A percentile compares a stretch with the other conserved stretches of the same genome.
Conservation (phyloP, 2,888 invertebrate species). For the Matsumyia berberina region DNA sequence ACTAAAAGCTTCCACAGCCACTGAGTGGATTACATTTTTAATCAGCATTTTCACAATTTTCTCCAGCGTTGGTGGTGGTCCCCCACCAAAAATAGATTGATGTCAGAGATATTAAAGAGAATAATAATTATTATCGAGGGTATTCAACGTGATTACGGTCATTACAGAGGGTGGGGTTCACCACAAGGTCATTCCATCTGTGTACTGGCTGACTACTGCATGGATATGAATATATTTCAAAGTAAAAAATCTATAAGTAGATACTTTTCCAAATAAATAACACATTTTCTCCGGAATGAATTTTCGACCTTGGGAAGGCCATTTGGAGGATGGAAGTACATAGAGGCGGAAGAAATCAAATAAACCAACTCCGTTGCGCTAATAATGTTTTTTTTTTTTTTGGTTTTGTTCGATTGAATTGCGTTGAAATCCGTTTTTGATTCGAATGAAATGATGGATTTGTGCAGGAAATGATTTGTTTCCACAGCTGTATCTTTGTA, state of each 20-base stretch:
- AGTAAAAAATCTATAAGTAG: not conserved
- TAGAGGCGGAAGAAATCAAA: constrained; percentile 3
- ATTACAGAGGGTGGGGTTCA: not conserved
- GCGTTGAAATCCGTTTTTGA: constrained; percentile 14
- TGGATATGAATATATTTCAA: constrained; percentile 17
- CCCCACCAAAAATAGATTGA: constrained; percentile 34
- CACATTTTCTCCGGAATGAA: not conserved
- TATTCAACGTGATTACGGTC: constrained; percentile 13
- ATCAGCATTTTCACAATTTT: constrained; percentile 19
- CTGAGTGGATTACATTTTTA: constrained; percentile 60
- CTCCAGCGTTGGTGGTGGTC: not conserved
- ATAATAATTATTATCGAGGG: constrained; percentile 42
- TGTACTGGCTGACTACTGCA: not conserved
- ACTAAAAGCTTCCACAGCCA: constrained; percentile 27
- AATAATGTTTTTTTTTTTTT: constrained; percentile 36
- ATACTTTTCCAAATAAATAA: constrained; percentile 31
- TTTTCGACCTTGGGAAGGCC: not conserved
- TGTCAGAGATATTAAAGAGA: constrained; percentile 48
- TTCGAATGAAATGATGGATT: constrained; percentile 23
- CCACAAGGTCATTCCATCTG: constrained; percentile 31
- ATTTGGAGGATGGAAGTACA: too few species aligned
- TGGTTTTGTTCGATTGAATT: constrained; percentile 7
- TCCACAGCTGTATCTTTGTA: constrained; percentile 33
- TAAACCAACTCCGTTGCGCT: constrained; percentile 30
- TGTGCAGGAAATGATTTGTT: constrained; percentile 24